phyloP scores from a whole-genome alignment of 2,888 invertebrate genomes.

The Proisotoma minuta region DNA sequence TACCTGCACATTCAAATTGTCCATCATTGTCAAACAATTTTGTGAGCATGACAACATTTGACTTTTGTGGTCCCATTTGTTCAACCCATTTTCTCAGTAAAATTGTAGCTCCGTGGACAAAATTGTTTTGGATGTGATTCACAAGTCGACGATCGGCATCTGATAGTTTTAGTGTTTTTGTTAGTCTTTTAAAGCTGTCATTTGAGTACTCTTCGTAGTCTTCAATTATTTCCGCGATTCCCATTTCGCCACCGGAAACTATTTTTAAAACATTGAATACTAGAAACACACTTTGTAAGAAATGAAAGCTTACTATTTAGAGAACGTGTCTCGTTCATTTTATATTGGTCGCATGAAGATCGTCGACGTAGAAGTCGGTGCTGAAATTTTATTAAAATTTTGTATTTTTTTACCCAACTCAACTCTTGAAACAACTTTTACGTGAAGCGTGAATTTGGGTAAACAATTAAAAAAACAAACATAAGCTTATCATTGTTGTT shows the following conservation, averaged over 20 bases:
- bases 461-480: background rate
- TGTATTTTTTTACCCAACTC: no score
- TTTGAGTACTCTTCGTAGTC: constrained; percentile 21
- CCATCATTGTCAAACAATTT: constrained; percentile 22
- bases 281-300: no score
- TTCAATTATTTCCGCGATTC: constrained; percentile 36
- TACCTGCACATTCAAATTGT: constrained; percentile 20
- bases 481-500: no score
- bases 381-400: no score
- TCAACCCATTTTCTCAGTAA: constrained; percentile 31
- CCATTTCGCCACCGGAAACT: constrained; percentile 40
- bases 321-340: no score
- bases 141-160: constrained; percentile 13
- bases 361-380: no score
- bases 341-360: no score
- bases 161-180: constrained; percentile 17
- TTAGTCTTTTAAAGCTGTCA: constrained; percentile 20
- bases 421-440: no score
- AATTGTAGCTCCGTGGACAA: constrained; percentile 27
- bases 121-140: constrained; percentile 23
- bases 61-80: constrained; percentile 19
- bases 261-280: no score
- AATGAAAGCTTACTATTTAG: no score
- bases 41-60: constrained; percentile 27
- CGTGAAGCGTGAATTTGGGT: no score